Percentiles rank a stretch among this genome's conserved stretches.
These are phyloP conservation scores for Carapus acus DNA, from an alignment of 2,797 vertebrate genomes.

Conservation along the genomic window DNA sequence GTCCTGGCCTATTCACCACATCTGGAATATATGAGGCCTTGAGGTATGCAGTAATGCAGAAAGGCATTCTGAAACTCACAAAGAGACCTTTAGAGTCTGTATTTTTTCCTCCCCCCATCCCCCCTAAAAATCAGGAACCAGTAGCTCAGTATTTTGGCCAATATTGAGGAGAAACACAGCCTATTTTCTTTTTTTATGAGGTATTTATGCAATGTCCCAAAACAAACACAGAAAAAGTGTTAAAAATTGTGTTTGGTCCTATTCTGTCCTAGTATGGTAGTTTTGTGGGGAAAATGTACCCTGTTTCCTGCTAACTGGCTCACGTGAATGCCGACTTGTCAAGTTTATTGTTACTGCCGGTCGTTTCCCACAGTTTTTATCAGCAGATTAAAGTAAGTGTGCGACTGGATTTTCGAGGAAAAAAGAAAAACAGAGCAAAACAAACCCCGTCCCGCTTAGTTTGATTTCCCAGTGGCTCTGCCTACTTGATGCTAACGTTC, in stretches of 20 bases:
- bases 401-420: slow-evolving; percentile 4
- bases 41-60: slow-evolving; percentile 80
- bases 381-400: neutral
- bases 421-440: slow-evolving; percentile 6
- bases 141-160: slow-evolving; percentile 64
- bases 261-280: slow-evolving; percentile 11
- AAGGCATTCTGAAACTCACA: slow-evolving; percentile 76
- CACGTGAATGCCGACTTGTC: neutral
- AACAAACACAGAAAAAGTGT: slow-evolving; percentile 22
- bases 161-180: slow-evolving; percentile 61
- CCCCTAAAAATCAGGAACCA: slow-evolving; percentile 54
- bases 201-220: slow-evolving; percentile 53
- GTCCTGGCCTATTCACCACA: slow-evolving; percentile 73
- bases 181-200: slow-evolving; percentile 61
- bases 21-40: slow-evolving; percentile 82
- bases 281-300: slow-evolving; percentile 6
- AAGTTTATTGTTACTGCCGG: neutral
- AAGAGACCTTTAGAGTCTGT: slow-evolving; percentile 71
- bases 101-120: slow-evolving; percentile 39
- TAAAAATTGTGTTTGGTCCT: slow-evolving; percentile 27
- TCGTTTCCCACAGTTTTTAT: neutral
- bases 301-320: slow-evolving; percentile 14
- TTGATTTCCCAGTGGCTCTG: slow-evolving; percentile 1
- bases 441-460: neutral
- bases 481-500: slow-evolving; percentile 5